Evolutionary conservation across 2,797 vertebrate genomes (phyloP), one percentile per base, ranked within the genome.

Genomic region (Manis javanica): DNA sequence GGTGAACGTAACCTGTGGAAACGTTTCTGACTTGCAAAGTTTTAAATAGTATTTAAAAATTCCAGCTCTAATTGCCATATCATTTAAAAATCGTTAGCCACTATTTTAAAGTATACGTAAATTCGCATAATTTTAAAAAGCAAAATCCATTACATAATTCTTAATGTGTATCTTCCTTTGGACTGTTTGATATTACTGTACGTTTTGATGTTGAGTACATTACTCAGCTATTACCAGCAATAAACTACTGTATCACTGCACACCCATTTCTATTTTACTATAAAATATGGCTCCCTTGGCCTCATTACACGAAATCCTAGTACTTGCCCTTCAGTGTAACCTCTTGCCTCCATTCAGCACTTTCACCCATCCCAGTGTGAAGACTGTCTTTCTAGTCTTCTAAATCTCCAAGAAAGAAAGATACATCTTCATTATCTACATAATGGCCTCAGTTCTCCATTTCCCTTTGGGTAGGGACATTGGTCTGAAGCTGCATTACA

Each of bases 1-100:
- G 86, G 42, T 24, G 68, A 95, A 97, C 96, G 94, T 88, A 96
- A 97, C 95, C 93, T 96, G 55, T 93, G 72, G 93, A 98, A 97
- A 97, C 97, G 81, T 87, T 88, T 94, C 93, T 87, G 90, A 97
- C 91, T 98, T 98, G 83, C 78, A 90, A 84, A 97, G 92, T 95
- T 94, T 95, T 94, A 97, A 97, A 97, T 64, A 82, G 66, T 88
- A 97, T 91, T 97, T 97, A 92, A 97, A 97, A 98, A 98, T 98
- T 98, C 92, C 97, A 98, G 77, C 0, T 16, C 90, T 86, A 96
- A 97, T 97, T 96, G 96, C 91, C 90, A 95, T 90, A 92, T 90
- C 53, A 96, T 97, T 98, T 97, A 91, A 98, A 98, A 98, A 97
- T 97, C 95, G 39, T 49, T 46, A 81, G 6, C 13, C 21, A 37